These are phyloP conservation scores for Pteronura brasiliensis DNA, from an alignment of 2,113 vertebrate genomes.

Conservation along the genomic window DNA sequence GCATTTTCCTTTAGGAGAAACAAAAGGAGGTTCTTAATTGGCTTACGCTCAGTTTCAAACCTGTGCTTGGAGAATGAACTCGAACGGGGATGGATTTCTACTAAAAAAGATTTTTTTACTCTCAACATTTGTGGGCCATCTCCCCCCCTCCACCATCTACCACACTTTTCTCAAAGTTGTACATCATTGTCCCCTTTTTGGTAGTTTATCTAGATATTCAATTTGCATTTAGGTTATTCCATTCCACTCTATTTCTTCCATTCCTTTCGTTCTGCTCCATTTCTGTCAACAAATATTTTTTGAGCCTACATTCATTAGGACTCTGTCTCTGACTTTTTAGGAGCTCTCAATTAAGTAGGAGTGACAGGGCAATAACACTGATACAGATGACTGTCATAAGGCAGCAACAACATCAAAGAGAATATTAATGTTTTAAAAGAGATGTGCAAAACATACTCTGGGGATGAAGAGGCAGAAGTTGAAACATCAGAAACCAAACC, in stretches of 20 bases:
- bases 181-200: not conserved
- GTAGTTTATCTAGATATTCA: not conserved
- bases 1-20: not conserved
- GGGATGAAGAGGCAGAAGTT: not conserved
- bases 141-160: not conserved
- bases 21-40: constrained; percentile 27
- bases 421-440: constrained; percentile 6
- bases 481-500: not conserved
- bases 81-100: not conserved
- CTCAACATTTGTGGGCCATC: not conserved
- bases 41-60: not conserved
- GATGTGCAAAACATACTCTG: not conserved
- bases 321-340: not conserved
- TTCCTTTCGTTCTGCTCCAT: not conserved
- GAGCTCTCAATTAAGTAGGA: not conserved
- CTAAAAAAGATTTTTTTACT: not conserved
- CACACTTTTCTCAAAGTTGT: not conserved
- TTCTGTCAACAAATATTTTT: not conserved
- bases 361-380: not conserved
- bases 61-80: not conserved
- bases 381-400: not conserved
- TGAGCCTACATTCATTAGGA: no score
- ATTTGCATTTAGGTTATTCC: not conserved
- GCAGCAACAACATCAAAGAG: not conserved
- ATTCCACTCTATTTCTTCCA: not conserved